Evolutionary conservation across 2,797 vertebrate genomes (phyloP).

Genomic region (Merluccius polli): DNA sequence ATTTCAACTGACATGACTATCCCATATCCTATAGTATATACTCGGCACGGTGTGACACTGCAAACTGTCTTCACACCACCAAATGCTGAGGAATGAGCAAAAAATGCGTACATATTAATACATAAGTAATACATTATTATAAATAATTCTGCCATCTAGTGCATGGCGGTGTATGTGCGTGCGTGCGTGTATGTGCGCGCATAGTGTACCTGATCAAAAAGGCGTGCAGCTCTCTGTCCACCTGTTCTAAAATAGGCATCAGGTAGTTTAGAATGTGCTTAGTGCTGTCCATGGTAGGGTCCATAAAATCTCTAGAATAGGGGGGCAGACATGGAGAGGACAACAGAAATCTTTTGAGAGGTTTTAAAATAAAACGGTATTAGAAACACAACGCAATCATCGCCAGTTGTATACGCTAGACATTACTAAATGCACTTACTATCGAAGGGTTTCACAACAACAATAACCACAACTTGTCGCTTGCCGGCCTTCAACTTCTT

Average conservation of each 20-base stretch:
- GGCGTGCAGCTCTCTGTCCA: conserved; percentile 71
- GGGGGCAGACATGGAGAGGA: not conserved
- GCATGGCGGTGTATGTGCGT: too few relatives aligned
- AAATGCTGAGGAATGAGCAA: not conserved
- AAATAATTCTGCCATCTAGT: too few relatives aligned
- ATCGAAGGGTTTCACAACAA: too few relatives aligned
- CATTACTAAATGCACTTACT: too few relatives aligned
- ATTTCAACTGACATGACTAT: not conserved
- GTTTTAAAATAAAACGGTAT: not conserved
- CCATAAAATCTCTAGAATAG: conserved; percentile 80
- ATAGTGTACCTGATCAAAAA: conserved; percentile 77
- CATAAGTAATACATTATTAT: too few relatives aligned
- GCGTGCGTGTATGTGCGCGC: not conserved
- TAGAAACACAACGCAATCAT: not conserved
- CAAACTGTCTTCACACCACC: not conserved
- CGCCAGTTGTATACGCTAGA: too few relatives aligned
- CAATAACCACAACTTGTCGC: not conserved
- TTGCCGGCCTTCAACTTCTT: not conserved
- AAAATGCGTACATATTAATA: too few relatives aligned
- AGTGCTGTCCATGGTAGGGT: conserved; percentile 83
- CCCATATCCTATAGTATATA: not conserved
- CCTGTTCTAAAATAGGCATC: conserved; percentile 79
- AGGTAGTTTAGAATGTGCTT: conserved; percentile 83
- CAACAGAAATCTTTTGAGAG: not conserved
- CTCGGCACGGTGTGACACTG: not conserved